Percentiles rank a stretch among this genome's conserved stretches.
phyloP scores from a whole-genome alignment of 2,888 invertebrate genomes.

The Lumbricus terrestris region DNA sequence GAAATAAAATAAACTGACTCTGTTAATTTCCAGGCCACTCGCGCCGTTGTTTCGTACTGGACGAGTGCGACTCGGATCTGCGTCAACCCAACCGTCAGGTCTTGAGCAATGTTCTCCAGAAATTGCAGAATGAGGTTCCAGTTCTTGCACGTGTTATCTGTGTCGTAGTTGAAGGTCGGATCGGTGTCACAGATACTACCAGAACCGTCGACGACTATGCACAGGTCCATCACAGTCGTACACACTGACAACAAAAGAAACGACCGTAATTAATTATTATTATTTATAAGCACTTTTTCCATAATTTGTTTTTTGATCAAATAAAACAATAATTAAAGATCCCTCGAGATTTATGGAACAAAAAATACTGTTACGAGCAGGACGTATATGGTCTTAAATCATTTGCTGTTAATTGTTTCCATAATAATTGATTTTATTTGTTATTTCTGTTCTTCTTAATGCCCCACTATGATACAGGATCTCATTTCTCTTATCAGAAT shows the following conservation, averaged over 20 bases:
- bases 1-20: too few relatives aligned
- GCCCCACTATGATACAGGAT: too few relatives aligned
- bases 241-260: background rate
- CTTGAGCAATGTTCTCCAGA: background rate
- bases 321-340: too few relatives aligned
- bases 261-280: background rate
- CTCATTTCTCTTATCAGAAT: too few relatives aligned
- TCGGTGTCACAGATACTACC: constrained; percentile 7
- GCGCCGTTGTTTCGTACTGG: background rate
- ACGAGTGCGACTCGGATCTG: constrained; percentile 16
- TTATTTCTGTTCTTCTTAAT: too few relatives aligned
- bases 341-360: too few relatives aligned
- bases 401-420: too few relatives aligned
- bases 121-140: background rate
- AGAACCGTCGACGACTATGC: background rate
- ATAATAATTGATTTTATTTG: too few relatives aligned
- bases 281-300: too few relatives aligned
- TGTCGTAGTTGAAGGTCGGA: background rate
- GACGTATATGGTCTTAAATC: too few relatives aligned
- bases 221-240: constrained; percentile 6
- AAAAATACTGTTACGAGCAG: too few relatives aligned
- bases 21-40: background rate
- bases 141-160: constrained; percentile 23
- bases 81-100: background rate
- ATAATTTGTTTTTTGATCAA: too few relatives aligned